These are phyloP conservation scores for Oreochromis spilurus DNA, from an alignment of 2,113 vertebrate species.

Conservation along the genomic window DNA sequence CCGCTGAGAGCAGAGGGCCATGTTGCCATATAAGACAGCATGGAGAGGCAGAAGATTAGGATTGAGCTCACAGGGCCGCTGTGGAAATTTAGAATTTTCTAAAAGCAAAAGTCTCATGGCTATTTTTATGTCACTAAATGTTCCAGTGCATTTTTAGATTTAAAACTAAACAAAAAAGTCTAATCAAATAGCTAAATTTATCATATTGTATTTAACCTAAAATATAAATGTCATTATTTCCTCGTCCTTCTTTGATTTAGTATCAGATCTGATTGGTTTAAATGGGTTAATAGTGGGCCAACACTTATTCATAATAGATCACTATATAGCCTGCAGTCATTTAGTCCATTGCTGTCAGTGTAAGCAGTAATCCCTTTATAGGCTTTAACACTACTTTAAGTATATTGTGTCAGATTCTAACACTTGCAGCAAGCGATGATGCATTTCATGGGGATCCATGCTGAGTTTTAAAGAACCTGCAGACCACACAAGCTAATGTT, in stretches of 20 bases:
- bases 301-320: constrained; percentile 43
- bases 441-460: not conserved
- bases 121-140: not conserved
- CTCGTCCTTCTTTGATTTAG: not conserved
- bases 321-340: constrained; percentile 48
- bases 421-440: not conserved
- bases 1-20: not conserved
- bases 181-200: not conserved
- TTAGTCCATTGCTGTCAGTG: constrained; percentile 15
- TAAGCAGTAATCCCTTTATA: constrained; percentile 17
- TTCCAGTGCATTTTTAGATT: not conserved
- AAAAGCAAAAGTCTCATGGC: not conserved
- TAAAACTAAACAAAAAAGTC: not conserved
- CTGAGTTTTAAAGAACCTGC: not conserved
- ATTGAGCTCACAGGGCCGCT: not conserved
- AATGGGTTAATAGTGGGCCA: constrained; percentile 35
- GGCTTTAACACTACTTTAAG: constrained; percentile 11
- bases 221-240: not conserved
- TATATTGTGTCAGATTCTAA: constrained; percentile 11
- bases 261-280: constrained; percentile 18
- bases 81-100: not conserved
- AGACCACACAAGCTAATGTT: not conserved
- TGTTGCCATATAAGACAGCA: constrained; percentile 6
- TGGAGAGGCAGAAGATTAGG: not conserved
- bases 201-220: not conserved